Percentiles rank a stretch among this genome's conserved stretches.
phyloP scores from a whole-genome alignment of 2,113 vertebrate genomes.

The Salvelinus alpinus region DNA sequence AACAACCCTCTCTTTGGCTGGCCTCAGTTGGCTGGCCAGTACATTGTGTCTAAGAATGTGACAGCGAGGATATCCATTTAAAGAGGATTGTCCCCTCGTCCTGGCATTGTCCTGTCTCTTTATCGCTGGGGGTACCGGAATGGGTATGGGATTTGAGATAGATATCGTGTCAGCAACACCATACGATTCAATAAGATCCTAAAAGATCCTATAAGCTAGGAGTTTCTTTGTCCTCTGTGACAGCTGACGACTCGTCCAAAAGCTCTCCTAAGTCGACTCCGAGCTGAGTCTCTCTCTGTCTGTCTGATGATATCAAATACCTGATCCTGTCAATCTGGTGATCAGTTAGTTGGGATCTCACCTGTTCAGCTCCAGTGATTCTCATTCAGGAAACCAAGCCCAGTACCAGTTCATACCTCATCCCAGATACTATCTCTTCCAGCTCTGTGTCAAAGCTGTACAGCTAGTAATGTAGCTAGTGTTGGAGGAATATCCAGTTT shows the following conservation, averaged over 20 bases:
- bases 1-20: no score
- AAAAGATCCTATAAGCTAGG: slow-evolving; percentile 28
- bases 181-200: slow-evolving; percentile 11
- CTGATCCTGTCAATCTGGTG: slow-evolving; percentile 53
- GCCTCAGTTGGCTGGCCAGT: no score
- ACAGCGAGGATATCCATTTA: no score
- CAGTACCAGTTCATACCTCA: slow-evolving; percentile 14
- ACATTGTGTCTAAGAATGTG: no score
- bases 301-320: slow-evolving; percentile 2
- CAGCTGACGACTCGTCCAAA: slow-evolving; percentile 1
- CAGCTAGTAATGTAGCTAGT: background rate
- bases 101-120: no score
- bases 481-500: background rate
- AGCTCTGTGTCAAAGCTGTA: slow-evolving; percentile 15
- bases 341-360: slow-evolving; percentile 46
- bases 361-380: slow-evolving; percentile 37
- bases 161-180: slow-evolving; percentile 24
- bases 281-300: background rate
- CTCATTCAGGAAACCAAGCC: slow-evolving; percentile 13
- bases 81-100: no score
- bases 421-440: slow-evolving; percentile 25
- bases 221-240: slow-evolving; percentile 10
- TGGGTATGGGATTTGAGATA: background rate
- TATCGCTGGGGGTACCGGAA: background rate
- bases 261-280: no score